Evolutionary conservation across 2,888 invertebrate species (phyloP), one percentile per base, ranked within the genome.

Genomic region (Gastrophysa polygoni): DNA sequence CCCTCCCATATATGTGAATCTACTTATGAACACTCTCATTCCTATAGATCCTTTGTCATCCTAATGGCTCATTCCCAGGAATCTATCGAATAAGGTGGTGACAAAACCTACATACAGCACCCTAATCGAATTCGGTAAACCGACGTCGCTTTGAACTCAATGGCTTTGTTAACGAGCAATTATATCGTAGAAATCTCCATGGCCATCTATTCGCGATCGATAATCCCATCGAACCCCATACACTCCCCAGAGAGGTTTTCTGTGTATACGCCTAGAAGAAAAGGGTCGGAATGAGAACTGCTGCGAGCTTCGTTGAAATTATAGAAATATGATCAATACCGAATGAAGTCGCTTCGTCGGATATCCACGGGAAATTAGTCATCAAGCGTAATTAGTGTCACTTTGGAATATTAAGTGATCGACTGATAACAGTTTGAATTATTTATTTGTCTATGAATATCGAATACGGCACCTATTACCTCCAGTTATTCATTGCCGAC

Each of bases 81-180:
- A 56, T 51, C 63, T 51, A 63, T 59, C 52, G 63, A 59, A 63
- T 52, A 46, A 32, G 51, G 47, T 48, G 51, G 21, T 56, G 49
- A 20, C 6, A 57, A 24, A 49, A 61, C 34, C n/a, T 34, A 20
- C 32, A 48, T 20, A 60, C 44, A 49, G 24, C 17, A 18, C 58
- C 24, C 52, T 57, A 63, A 63, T 63, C 63, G 52, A 59, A 52
- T 63, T 57, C 44, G 63, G 63, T 59, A 59, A 63, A 57, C 63
- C 57, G 52, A 32, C 59, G 59, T 59, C 63, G 56, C 63, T 63
- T 59, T 52, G 32, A 57, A 46, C 63, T 56, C 56, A 59, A 59
- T 63, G 28, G 57, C 58, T 47, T 51, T 55, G 63, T 59, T 59
- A 63, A 59, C 56, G 57, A 56, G 47, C 59, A 63, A 63, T 63